phyloP scores from a whole-genome alignment of 2,113 vertebrate species.

The Lutjanus erythropterus region DNA sequence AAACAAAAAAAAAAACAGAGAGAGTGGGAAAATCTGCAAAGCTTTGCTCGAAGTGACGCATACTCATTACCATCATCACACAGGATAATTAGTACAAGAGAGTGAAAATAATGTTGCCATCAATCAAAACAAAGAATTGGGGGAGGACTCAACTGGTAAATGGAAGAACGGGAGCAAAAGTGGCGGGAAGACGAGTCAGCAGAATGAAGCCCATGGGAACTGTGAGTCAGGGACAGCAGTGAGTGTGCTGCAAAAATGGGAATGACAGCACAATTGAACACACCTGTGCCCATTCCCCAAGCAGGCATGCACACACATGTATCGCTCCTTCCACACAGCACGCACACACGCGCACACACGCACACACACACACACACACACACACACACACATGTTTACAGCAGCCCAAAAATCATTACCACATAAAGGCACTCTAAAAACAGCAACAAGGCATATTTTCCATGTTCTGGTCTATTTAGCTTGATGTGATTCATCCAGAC shows the following conservation, averaged over 20 bases:
- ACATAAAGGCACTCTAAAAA: slow-evolving; percentile 37
- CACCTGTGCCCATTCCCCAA: background rate
- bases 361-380: background rate
- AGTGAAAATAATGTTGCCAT: slow-evolving; percentile 58
- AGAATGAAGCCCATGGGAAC: slow-evolving; percentile 57
- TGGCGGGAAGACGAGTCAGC: slow-evolving; percentile 59
- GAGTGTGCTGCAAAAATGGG: slow-evolving; percentile 19
- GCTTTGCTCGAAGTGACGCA: slow-evolving; percentile 57
- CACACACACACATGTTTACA: slow-evolving; percentile 2
- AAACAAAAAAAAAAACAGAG: slow-evolving; percentile 44
- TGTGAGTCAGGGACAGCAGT: slow-evolving; percentile 53
- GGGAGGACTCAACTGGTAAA: slow-evolving; percentile 34
- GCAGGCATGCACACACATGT: background rate
- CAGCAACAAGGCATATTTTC: slow-evolving; percentile 45
- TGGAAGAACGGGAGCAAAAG: slow-evolving; percentile 48
- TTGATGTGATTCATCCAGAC: slow-evolving; percentile 44
- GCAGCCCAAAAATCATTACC: slow-evolving; percentile 4
- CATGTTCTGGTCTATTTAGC: slow-evolving; percentile 46
- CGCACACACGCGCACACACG: background rate
- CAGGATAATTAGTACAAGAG: slow-evolving; percentile 72
- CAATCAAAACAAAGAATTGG: slow-evolving; percentile 55
- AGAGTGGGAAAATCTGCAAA: slow-evolving; percentile 66
- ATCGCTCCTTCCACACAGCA: background rate
- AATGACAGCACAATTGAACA: slow-evolving; percentile 30
- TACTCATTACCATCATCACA: slow-evolving; percentile 76